Percentiles rank a stretch among this genome's conserved stretches.
Evolutionary conservation across 1,140 invertebrate species (phyloP).

Genomic region (Aporrectodea caliginosa): DNA sequence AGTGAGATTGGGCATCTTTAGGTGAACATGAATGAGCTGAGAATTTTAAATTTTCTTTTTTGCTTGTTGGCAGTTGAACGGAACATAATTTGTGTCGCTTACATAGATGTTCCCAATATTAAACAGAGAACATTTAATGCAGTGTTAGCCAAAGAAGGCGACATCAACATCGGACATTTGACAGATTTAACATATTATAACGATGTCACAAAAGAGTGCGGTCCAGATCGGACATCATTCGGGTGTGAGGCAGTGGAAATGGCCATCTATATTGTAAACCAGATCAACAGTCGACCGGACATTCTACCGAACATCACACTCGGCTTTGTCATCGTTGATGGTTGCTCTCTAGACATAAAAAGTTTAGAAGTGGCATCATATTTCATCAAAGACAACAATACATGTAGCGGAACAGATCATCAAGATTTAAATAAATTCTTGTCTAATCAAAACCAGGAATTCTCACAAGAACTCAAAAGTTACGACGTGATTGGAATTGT

Average conservation of each 20-base stretch:
- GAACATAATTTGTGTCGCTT: too few relatives aligned
- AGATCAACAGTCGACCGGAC: slow-evolving; percentile 63
- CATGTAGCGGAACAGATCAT: neutral
- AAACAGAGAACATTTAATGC: neutral
- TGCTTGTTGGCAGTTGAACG: too few relatives aligned
- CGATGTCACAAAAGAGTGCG: neutral
- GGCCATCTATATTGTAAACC: slow-evolving; percentile 46
- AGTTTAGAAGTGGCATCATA: slow-evolving; percentile 55
- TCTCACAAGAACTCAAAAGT: neutral
- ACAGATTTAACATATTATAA: neutral
- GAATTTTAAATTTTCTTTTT: too few relatives aligned
- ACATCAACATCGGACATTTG: neutral
- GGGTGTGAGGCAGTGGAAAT: neutral
- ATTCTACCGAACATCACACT: slow-evolving; percentile 62
- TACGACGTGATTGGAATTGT: neutral
- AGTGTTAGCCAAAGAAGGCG: neutral
- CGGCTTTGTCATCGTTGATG: slow-evolving; percentile 71
- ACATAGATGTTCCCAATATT: too few relatives aligned
- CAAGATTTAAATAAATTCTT: too few relatives aligned
- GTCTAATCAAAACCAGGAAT: too few relatives aligned
- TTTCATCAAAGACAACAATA: neutral
- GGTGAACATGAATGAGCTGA: too few relatives aligned
- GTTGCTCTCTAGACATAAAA: slow-evolving; percentile 70
- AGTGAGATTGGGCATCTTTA: too few relatives aligned
- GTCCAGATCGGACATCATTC: neutral